Evolutionary conservation across 2,888 invertebrate genomes (phyloP), one percentile per base, ranked within the genome.

Genomic region (Scaptomyza caliginosa): DNA sequence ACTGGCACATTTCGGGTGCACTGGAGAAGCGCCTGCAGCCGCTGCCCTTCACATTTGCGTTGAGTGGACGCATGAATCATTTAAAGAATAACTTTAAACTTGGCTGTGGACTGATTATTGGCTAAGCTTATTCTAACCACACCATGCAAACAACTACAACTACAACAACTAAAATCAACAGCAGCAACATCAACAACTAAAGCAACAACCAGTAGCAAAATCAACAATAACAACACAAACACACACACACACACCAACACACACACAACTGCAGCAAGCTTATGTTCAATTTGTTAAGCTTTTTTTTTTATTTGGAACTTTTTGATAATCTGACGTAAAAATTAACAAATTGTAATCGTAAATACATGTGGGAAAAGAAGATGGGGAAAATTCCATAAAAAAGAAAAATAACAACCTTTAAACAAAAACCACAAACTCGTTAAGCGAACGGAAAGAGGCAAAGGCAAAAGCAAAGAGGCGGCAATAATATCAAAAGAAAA

Each of bases 1-100:
- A 97, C 91, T 97, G 97, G 97, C 96, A 95, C 72, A 96, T 99
- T 8, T 97, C 97, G 51, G 98, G 97, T 0, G 96, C 97, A 2
- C 91, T 99, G 83, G 99, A 99, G 92, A 99, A 99, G 92, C 97
- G 97, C 90, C 93, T 99, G 36, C 94, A 95, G 80, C 98, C 98
- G 1, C 92, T 99, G 87, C 99, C 99, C 43, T 98, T 99, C 92
- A 96, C 97, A 7, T 96, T 99, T 88, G 96, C 97, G 4, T 93
- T 99, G 36, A 98, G 98, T 80, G 98, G 97, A 56, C 94, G 96
- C 92, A 93, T 98, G 86, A 98, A 98, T 93, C 98, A 99, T 90
- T 94, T 94, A 66, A 99, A 98, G 91, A 95, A 95, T 90, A 96
- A 96, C 89, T 98, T 97, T 92, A 95, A 96, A 92, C 95, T 99